Base-by-base conservation (phyloP, 1,140 invertebrate species). In the Drosophila funebris region DNA sequence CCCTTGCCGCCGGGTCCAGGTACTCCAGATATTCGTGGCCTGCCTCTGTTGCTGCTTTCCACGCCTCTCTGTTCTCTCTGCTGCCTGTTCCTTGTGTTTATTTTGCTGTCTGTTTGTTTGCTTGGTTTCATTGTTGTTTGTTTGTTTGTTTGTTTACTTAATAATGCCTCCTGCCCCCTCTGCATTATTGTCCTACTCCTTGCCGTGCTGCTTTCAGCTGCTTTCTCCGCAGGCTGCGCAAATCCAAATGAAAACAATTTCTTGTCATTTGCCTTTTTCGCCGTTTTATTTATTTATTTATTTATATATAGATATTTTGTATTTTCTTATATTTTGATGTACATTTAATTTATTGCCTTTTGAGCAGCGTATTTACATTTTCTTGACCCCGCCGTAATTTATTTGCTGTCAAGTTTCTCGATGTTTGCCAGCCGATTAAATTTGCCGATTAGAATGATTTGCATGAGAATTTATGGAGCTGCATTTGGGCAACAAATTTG, bases 71-170 rank as follows among this genome's bases (percentile, higher is more conserved):
- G 14, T 6, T n/a, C 16, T 18, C 39, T 24, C 20, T 43, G 1
- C 22, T 31, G 50, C 46, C 50, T 69, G 54, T 46, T 62, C 58
- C 43, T 74, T 66, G 22, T 80, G 81, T 78, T 76, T 85, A 71
- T 44, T 78, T 77, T 68, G 41, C 72, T 71, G 69, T 52, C 62
- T 72, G 79, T 74, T 77, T 78, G 78, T 77, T 78, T 88, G 67
- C 67, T 78, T 76, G 83, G 82, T 85, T 83, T 83, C 79, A 83
- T 83, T 83, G 79, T 82, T 81, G 69, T 82, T 81, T 79, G 76
- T 78, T 78, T 78, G 76, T 79, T 80, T 73, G 78, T 79, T 80
- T 73, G 78, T 69, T 80, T 72, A 75, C 60, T 71, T 71, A 75
- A 81, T 53, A 64, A 58, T 66, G 72, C 22, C 50, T 16, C 8